Base-by-base conservation (phyloP, 2,888 invertebrate species). In the Cantharis lateralis region DNA sequence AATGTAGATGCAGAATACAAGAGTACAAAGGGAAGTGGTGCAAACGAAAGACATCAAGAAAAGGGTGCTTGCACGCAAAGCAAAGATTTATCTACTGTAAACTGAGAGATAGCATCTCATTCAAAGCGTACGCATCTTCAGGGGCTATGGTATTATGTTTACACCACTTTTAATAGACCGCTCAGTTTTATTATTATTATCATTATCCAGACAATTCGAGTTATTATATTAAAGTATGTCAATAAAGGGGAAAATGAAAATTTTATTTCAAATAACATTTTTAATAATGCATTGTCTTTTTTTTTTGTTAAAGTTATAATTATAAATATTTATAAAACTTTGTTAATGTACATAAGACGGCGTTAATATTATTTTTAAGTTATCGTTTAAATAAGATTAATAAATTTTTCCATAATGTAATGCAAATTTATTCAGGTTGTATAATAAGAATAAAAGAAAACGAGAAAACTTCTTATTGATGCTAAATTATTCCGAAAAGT, bases 31-130 rank as follows among this genome's bases (percentile, higher is more conserved):
- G 75, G 75, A 75, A 75, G 71, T 66, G 75, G 71, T 75, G 75
- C 75, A 76, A 72, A 76, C 75, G 75, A 80, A 78, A 79, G 79
- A 78, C 79, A 80, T 80, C 80, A 80, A 75, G 79, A 76, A 74
- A 75, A 70, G 74, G 78, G 71, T 76, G 76, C 71, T 76, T 71
- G 77, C 82, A 81, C 81, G 82, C 82, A 80, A 82, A 77, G 72
- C 75, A 79, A 81, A 82, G 82, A 82, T 82, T 82, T 82, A 82
- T 82, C 81, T 82, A 82, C 81, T 82, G 81, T 78, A 78, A 81
- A 81, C 77, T 78, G 77, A 75, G 78, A 81, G 81, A 81, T 81
- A 75, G 72, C 77, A 81, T 81, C 81, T 81, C 79, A 73, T 81
- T 80, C 73, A 77, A 79, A 69, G 79, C 68, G 77, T 77, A 77